These are phyloP conservation scores for Campylomormyrus numenius DNA, from an alignment of 2,113 vertebrate species.

Conservation along the genomic window DNA sequence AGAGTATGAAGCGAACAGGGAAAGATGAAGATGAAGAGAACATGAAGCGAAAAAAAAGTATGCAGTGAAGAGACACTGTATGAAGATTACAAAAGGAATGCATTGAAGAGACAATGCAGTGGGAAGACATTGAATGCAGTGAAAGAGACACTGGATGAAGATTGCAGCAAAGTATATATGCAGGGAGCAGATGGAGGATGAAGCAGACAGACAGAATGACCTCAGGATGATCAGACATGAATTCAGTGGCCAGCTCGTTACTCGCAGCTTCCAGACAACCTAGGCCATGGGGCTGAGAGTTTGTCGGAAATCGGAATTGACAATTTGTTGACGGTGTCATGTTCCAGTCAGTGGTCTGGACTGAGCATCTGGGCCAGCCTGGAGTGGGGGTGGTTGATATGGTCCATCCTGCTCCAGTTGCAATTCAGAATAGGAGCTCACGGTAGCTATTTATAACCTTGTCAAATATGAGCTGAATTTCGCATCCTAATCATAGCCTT, in stretches of 20 bases:
- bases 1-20: neutral
- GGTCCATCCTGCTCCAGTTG: neutral
- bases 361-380: slow-evolving; percentile 35
- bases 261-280: slow-evolving; percentile 17
- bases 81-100: neutral
- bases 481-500: neutral
- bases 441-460: slow-evolving; percentile 17
- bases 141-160: neutral
- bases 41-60: neutral
- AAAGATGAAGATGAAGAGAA: neutral
- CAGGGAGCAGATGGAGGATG: neutral
- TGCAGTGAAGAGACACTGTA: neutral
- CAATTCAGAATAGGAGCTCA: neutral
- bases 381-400: neutral
- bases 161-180: neutral
- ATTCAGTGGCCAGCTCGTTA: slow-evolving; percentile 10
- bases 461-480: neutral
- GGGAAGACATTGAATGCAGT: neutral
- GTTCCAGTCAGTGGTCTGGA: slow-evolving; percentile 42
- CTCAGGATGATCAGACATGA: neutral
- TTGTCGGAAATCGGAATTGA: slow-evolving; percentile 43
- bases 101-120: neutral
- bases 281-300: slow-evolving; percentile 30
- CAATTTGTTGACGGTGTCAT: slow-evolving; percentile 52
- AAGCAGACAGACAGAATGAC: neutral